A percentile compares a stretch with the other conserved stretches of the same genome.
phyloP scores from a whole-genome alignment of 1,140 invertebrate species.

The Drosophila neocordata region DNA sequence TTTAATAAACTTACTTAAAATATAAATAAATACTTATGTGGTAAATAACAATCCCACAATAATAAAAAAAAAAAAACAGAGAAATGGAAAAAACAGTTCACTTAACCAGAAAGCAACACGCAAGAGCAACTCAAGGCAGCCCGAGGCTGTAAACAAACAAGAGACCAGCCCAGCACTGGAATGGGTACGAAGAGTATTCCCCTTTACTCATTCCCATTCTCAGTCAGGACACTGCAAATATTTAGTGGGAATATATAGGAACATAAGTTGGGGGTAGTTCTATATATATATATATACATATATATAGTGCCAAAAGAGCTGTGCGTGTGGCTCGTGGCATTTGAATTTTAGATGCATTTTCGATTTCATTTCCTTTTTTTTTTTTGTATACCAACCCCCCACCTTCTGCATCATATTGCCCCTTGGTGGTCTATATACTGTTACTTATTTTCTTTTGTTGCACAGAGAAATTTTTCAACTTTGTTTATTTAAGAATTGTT shows the following conservation, averaged over 20 bases:
- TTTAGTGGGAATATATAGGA: conserved; percentile 19
- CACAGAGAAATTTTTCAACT: conserved; percentile 62
- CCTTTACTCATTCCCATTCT: conserved; percentile 40
- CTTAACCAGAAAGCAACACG: conserved; percentile 77
- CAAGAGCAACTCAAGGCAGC: conserved; percentile 60
- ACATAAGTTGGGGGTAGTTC: conserved; percentile 34
- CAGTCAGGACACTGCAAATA: conserved; percentile 64
- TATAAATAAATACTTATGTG: no score
- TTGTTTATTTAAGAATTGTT: conserved; percentile 68
- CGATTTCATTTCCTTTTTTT: conserved; percentile 41
- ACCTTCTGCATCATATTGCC: conserved; percentile 30
- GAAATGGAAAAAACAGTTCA: conserved; percentile 56
- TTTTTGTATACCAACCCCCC: conserved; percentile 30
- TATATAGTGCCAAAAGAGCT: conserved; percentile 20
- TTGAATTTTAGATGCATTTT: conserved; percentile 76
- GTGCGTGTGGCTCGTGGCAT: conserved; percentile 36
- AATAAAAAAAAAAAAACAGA: no score
- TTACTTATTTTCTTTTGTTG: conserved; percentile 56
- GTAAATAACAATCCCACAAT: no score
- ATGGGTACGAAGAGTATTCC: conserved; percentile 22
- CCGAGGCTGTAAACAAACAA: conserved; percentile 51
- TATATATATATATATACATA: no score
- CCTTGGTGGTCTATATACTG: conserved; percentile 10
- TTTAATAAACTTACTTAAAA: no score
- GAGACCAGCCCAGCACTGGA: conserved; percentile 19